Conservation (phyloP, 1,140 invertebrate species). For the Odontomachus brunneus region DNA sequence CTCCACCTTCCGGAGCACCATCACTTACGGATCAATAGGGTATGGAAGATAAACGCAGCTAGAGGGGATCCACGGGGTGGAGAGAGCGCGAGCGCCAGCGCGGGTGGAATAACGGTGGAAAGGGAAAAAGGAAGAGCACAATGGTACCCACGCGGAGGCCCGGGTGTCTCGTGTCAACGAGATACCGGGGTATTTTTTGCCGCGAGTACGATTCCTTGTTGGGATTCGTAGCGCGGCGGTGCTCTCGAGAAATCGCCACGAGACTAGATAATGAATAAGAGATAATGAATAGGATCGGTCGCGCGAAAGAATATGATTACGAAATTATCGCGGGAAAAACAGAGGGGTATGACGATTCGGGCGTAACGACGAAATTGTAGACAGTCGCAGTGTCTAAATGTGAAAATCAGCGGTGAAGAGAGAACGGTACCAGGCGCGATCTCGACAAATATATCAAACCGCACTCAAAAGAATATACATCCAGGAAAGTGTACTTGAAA, state of each 20-base stretch:
- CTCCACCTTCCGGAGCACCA: constrained; percentile 75
- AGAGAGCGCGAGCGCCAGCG: constrained; percentile 38
- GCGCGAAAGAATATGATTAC: neutral
- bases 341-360: neutral
- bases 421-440: too few relatives aligned
- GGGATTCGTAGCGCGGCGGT: neutral
- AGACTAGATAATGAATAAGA: constrained; percentile 15
- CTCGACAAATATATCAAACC: too few relatives aligned
- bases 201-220: constrained; percentile 22
- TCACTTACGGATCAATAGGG: constrained; percentile 82
- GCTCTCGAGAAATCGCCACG: neutral
- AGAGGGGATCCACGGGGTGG: constrained; percentile 62
- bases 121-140: constrained; percentile 65
- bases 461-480: too few relatives aligned
- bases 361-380: neutral
- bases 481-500: too few relatives aligned
- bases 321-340: neutral
- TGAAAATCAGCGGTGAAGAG: too few relatives aligned
- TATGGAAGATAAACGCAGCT: constrained; percentile 80
- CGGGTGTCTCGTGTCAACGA: constrained; percentile 63
- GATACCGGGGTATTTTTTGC: constrained; percentile 47
- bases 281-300: neutral
- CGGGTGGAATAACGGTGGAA: constrained; percentile 49
- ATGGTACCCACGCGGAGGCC: constrained; percentile 60
- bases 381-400: neutral